Evolutionary conservation across 2,797 vertebrate genomes (phyloP).

Genomic region (Harpagifer antarcticus): DNA sequence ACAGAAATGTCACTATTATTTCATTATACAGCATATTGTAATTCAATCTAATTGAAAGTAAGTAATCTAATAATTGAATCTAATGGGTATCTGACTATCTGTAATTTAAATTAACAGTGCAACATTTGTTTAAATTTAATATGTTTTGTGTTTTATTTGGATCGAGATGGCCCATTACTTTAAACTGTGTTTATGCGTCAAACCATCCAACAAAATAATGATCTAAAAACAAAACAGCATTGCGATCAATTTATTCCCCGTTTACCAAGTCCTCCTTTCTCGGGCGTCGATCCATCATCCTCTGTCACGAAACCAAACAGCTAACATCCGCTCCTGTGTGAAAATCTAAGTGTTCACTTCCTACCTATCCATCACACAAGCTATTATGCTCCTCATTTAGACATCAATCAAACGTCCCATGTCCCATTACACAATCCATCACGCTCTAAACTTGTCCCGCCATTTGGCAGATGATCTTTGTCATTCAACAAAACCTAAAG

Average conservation of each 20-base stretch:
- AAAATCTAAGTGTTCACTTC: slow-evolving; percentile 75
- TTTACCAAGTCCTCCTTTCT: slow-evolving; percentile 3
- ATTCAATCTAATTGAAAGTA: too few species aligned
- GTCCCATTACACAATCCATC: slow-evolving; percentile 76
- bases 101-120: background rate
- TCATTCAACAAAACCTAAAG: slow-evolving; percentile 67
- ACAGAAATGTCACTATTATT: background rate
- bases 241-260: slow-evolving; percentile 11
- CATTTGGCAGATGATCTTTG: slow-evolving; percentile 67
- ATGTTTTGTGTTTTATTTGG: slow-evolving; percentile 7
- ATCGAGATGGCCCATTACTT: background rate
- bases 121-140: slow-evolving; percentile 4
- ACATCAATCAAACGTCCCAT: slow-evolving; percentile 79
- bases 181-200: slow-evolving; percentile 1
- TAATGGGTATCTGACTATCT: background rate
- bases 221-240: slow-evolving; percentile 6
- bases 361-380: slow-evolving; percentile 79
- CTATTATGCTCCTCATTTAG: slow-evolving; percentile 74
- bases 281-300: slow-evolving; percentile 69
- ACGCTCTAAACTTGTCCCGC: slow-evolving; percentile 65
- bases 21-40: background rate
- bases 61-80: background rate
- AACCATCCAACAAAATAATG: background rate
- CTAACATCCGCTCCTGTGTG: slow-evolving; percentile 80
- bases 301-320: slow-evolving; percentile 70